Evolutionary conservation across 2,113 vertebrate genomes (phyloP), one percentile per base, ranked within the genome.

Genomic region (Pedetes capensis): DNA sequence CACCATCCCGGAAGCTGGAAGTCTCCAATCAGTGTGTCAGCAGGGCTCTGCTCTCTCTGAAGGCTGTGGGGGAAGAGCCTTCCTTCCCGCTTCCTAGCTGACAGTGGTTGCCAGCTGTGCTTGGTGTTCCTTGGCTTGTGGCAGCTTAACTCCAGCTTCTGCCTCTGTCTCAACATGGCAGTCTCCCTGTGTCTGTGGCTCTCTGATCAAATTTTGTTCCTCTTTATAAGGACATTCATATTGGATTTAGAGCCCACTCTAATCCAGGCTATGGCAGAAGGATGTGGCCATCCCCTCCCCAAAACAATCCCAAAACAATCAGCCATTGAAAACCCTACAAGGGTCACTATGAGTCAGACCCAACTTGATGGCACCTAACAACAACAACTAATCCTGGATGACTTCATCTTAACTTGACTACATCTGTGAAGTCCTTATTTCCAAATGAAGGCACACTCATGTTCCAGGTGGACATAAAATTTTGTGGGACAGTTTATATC

Each of bases 371-470:
- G n/a, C n/a, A n/a, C n/a, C n/a, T n/a, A n/a, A n/a, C n/a, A n/a
- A n/a, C n/a, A n/a, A n/a, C n/a, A n/a, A n/a, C 25, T 64, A 72
- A 81, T 37, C 44, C 75, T 78, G 22, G 18, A 83, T 55, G 39
- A 87, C 23, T 29, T 86, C 59, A 53, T 75, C 51, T 34, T 85
- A 68, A 59, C 44, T 82, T 85, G n/a, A 85, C 69, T 80, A 63
- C 8, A 57, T n/a, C 17, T 72, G 42, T 7, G 88, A 81, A 76
- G 32, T 57, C 32, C 68, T 90, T 76, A 75, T 91, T 96, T 86
- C n/a, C 80, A 94, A 89, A 89, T 72, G 72, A 82, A 20, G 5
- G 61, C 49, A 42, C 13, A 57, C 72, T 91, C 9, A 39, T 8
- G 42, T 64, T 72, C 4, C 23, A 72, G 32, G 68, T 25, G 17